These are phyloP conservation scores for Betta splendens DNA, from an alignment of 2,797 vertebrate genomes.

Conservation along the genomic window DNA sequence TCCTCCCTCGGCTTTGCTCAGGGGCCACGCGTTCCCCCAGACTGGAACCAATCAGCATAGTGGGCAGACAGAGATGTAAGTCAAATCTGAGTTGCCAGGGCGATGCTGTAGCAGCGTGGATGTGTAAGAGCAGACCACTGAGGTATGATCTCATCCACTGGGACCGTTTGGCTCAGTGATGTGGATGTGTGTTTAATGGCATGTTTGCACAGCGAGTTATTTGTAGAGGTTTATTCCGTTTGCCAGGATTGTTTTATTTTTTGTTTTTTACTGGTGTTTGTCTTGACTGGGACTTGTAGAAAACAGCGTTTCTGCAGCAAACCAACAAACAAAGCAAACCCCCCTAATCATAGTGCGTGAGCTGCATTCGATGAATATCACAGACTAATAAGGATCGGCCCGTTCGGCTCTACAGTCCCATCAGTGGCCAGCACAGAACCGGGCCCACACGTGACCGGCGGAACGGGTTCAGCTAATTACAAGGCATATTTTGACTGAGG, in stretches of 20 bases:
- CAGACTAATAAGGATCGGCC: neutral
- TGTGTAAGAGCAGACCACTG: conserved; percentile 31
- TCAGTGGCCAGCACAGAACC: neutral
- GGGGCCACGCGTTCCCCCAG: conserved; percentile 81
- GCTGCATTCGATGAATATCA: neutral
- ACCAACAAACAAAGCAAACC: neutral
- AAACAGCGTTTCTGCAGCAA: neutral
- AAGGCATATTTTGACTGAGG: conserved; percentile 13
- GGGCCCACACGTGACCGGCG: neutral
- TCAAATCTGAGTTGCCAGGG: conserved; percentile 50
- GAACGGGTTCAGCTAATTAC: conserved; percentile 7
- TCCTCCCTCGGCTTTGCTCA: conserved; percentile 67
- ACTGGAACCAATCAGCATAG: conserved; percentile 82
- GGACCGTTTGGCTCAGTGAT: conserved; percentile 1
- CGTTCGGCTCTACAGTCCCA: neutral
- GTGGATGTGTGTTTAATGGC: conserved; percentile 29
- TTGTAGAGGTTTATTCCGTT: conserved; percentile 18
- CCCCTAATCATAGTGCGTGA: too few relatives aligned
- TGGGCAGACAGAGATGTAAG: conserved; percentile 82
- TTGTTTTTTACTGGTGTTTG: neutral
- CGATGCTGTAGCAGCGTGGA: conserved; percentile 16
- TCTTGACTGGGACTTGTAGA: neutral
- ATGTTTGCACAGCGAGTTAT: conserved; percentile 18
- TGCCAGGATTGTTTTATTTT: conserved; percentile 1
- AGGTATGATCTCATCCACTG: conserved; percentile 13